Evolutionary conservation across 2,888 invertebrate species (phyloP), one percentile per base, ranked within the genome.

Genomic region (Drosophila hamatofila): DNA sequence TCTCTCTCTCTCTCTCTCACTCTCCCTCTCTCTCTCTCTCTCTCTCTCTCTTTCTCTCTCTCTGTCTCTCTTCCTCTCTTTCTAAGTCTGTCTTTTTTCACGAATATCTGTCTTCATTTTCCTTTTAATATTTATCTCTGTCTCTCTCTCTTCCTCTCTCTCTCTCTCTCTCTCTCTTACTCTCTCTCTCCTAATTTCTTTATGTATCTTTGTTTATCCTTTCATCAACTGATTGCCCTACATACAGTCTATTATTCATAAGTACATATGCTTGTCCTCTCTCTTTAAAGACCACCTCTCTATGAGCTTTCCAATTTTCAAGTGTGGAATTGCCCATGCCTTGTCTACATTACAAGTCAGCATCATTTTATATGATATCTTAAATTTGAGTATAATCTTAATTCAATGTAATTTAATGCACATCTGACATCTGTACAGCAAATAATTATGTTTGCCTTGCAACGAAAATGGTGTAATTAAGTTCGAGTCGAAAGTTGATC

Each of bases 401-500:
- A 51, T 33, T 8, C 16, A 51, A 21, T 21, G n/a, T 7, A 49
- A 18, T 30, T 30, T 33, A n/a, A n/a, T 49, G 11, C 12, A 12
- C 44, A 44, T 52, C 25, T 27, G n/a, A 12, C 25, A 39, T 39
- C 12, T 25, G 25, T 14, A 25, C 14, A 39, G 12, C 8, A 18
- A 25, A 37, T 25, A 39, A 12, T 18, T 18, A 18, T 56, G 27
- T 41, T 56, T 42, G 39, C 14, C n/a, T 16, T 6, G 39, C 54
- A 18, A 44, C 33, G 6, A 35, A 21, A 46, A 37, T 37, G 27
- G 30, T 30, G 21, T 21, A 37, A 62, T 21, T 27, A 21, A n/a
- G 21, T 39, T 48, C 3, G 46, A 61, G 23, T 37, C 37, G 46
- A 37, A 23, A 49, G 44, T 35, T 18, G 56, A 33, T 3, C 21